phyloP scores from a whole-genome alignment of 2,888 invertebrate genomes.

The Villa cingulata region DNA sequence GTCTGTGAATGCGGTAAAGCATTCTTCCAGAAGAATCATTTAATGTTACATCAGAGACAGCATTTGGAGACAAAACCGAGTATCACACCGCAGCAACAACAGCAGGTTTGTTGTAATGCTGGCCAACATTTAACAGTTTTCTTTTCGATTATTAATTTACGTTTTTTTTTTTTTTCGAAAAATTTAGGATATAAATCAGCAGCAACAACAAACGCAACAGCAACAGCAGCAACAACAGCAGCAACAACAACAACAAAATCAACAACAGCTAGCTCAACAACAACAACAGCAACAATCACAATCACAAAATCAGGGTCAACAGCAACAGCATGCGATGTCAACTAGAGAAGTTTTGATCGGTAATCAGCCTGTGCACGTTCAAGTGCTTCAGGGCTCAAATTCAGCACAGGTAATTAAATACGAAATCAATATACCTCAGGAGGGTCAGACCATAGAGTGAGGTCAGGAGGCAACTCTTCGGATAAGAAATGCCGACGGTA shows the following conservation, averaged over 20 bases:
- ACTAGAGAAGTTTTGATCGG: constrained; percentile 37
- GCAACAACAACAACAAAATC: constrained; percentile 30
- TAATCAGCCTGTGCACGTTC: constrained; percentile 35
- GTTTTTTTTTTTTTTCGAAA: constrained; percentile 13
- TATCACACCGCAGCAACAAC: constrained; percentile 33
- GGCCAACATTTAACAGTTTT: background rate
- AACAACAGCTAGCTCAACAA: constrained; percentile 32
- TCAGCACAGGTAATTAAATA: constrained; percentile 41
- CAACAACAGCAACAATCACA: constrained; percentile 21
- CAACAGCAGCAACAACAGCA: constrained; percentile 31
- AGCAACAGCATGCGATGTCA: constrained; percentile 24
- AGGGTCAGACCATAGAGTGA: constrained; percentile 23
- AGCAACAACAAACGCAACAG: constrained; percentile 23
- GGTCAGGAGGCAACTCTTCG: constrained; percentile 13
- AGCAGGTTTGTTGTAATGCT: constrained; percentile 12
- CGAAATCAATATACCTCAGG: constrained; percentile 42
- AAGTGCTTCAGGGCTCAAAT: constrained; percentile 29
- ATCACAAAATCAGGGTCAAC: constrained; percentile 19
- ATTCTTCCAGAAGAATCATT: constrained; percentile 75
- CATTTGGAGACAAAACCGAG: constrained; percentile 42
- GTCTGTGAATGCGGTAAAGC: constrained; percentile 73
- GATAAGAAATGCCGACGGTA: constrained; percentile 13
- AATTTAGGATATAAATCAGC: constrained; percentile 27
- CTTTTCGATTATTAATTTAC: constrained; percentile 4
- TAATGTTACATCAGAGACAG: constrained; percentile 67